These are phyloP conservation scores for Wiebesia pumilae DNA, from an alignment of 1,140 invertebrate genomes.

Conservation along the genomic window DNA sequence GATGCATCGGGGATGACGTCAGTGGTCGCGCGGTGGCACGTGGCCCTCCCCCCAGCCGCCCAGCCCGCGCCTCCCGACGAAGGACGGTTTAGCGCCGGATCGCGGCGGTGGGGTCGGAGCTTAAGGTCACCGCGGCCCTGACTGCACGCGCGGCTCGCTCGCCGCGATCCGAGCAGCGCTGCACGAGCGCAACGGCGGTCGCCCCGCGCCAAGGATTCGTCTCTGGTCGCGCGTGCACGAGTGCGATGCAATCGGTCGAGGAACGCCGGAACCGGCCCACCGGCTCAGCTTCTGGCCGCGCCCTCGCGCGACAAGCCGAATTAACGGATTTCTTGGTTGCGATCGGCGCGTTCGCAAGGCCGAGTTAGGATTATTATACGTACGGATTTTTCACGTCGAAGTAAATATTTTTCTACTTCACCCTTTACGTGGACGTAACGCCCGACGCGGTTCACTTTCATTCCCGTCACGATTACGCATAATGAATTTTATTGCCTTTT, in stretches of 20 bases:
- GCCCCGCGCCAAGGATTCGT: neutral
- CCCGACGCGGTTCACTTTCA: neutral
- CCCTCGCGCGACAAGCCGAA: too few species aligned
- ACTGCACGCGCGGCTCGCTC: conserved; percentile 68
- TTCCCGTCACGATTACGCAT: neutral
- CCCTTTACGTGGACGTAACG: neutral
- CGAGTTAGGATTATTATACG: neutral
- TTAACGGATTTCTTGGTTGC: too few species aligned
- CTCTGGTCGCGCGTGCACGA: too few species aligned
- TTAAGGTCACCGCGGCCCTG: conserved; percentile 75
- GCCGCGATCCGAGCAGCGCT: neutral
- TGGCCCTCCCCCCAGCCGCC: conserved; percentile 62
- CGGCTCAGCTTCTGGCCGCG: too few species aligned
- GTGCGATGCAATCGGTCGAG: too few species aligned
- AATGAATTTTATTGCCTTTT: neutral
- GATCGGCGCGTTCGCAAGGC: too few species aligned
- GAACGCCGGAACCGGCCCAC: neutral
- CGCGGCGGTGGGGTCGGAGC: conserved; percentile 52
- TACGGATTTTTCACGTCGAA: neutral
- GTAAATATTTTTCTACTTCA: neutral
- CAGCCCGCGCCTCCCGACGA: conserved; percentile 45
- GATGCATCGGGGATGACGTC: conserved; percentile 69
- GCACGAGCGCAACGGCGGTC: neutral
- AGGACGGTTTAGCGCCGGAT: conserved; percentile 32
- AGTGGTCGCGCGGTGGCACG: conserved; percentile 64